These are phyloP conservation scores for Plecotus auritus DNA, from an alignment of 2,113 vertebrate genomes.

Conservation along the genomic window DNA sequence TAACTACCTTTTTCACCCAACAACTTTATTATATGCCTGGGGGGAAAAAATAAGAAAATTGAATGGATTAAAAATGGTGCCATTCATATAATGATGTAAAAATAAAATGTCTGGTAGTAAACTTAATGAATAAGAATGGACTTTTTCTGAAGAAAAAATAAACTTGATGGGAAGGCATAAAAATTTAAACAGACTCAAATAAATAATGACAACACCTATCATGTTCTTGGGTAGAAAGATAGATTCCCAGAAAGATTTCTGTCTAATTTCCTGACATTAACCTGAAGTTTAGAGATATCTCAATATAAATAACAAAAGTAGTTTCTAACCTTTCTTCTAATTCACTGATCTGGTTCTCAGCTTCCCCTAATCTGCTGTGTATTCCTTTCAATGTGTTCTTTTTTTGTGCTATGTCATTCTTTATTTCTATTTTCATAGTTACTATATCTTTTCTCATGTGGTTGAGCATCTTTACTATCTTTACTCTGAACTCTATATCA, in stretches of 20 bases:
- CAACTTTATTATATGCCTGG: not conserved
- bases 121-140: not conserved
- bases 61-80: not conserved
- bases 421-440: too few relatives aligned
- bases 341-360: too few relatives aligned
- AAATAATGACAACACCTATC: not conserved
- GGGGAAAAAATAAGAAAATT: not conserved
- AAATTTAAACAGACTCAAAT: not conserved
- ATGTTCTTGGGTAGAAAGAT: not conserved
- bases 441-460: too few relatives aligned
- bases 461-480: too few relatives aligned
- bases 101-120: not conserved
- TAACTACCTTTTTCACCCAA: not conserved
- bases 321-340: not conserved
- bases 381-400: too few relatives aligned
- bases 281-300: not conserved
- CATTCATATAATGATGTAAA: not conserved
- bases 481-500: too few relatives aligned
- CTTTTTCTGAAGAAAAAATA: not conserved
- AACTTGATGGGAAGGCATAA: not conserved
- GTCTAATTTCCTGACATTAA: not conserved
- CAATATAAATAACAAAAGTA: not conserved
- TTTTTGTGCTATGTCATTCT: too few relatives aligned
- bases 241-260: not conserved
- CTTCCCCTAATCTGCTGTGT: too few relatives aligned